Evolutionary conservation across 2,113 vertebrate genomes (phyloP).

Genomic region (Chlorodrepanis virens): DNA sequence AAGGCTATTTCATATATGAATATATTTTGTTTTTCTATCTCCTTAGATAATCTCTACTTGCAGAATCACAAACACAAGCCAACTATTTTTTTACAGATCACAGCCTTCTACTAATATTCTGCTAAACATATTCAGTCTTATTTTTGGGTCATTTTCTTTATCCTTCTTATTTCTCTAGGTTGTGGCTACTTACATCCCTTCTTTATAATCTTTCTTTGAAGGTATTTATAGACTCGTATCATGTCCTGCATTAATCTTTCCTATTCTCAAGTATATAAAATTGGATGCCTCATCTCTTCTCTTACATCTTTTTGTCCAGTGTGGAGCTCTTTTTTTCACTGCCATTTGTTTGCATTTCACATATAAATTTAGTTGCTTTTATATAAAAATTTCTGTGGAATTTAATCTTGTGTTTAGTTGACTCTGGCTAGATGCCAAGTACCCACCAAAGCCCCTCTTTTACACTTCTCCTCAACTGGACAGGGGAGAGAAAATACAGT

Average conservation of each 20-base stretch:
- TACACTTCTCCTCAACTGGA: neutral
- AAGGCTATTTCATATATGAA: neutral
- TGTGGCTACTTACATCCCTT: constrained; percentile 39
- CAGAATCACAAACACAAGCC: neutral
- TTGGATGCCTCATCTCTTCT: neutral
- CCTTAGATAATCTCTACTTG: neutral
- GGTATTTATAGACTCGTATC: constrained; percentile 54
- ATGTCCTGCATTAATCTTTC: constrained; percentile 33
- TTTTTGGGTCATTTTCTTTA: constrained; percentile 47
- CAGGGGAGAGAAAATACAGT: neutral
- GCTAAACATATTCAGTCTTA: constrained; percentile 29
- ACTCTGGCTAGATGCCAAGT: neutral
- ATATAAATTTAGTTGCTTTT: neutral
- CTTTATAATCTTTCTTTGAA: constrained; percentile 37
- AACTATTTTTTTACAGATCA: neutral
- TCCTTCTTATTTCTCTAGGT: neutral
- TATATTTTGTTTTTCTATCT: neutral
- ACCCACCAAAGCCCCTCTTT: neutral
- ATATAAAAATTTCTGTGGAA: neutral
- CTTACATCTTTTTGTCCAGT: neutral
- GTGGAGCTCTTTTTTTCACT: neutral
- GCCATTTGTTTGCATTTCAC: neutral
- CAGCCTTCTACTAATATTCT: constrained; percentile 30
- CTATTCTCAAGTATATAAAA: constrained; percentile 26
- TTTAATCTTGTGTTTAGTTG: neutral